Base-by-base conservation (phyloP, 1,140 invertebrate species). In the Eufriesea mexicana region DNA sequence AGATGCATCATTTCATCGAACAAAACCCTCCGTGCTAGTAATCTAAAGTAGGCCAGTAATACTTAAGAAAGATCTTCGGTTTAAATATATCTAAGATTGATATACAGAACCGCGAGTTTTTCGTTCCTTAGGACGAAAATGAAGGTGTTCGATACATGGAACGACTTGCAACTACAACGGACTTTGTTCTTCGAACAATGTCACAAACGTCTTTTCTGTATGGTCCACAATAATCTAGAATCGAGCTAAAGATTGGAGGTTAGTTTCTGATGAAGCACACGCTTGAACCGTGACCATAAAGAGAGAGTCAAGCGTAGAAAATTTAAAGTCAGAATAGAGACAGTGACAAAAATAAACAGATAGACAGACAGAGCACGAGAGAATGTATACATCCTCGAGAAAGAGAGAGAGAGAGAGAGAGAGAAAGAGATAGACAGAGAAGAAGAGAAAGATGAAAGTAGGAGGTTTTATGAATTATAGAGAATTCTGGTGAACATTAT, bases 171-270 rank as follows among this genome's bases (percentile, higher is more conserved):
- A 9, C 5, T n/a, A 0, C 14, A 7, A 35, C 35, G 25, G 25
- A n/a, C 6, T 25, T 16, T 14, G 10, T 16, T 25, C 14, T 59
- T 59, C 5, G 12, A n/a, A 25, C 0, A 0, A 14, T 25, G 14
- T 14, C 14, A 25, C 35, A 25, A 59, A 14, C 57, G n/a, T 16
- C n/a, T 7, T 16, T 12, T n/a, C 8, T 8, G 20, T 18, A 91
- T 93, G 91, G 91, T 92, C 92, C 91, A 86, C 86, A 88, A 90
- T 89, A 93, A 92, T 92, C 90, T 89, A 91, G 86, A 92, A 86
- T 81, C 84, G 76, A 77, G 49, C 61, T 51, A 35, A 47, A 87
- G 25, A 64, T 0, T 20, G 35, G 28, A 54, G 57, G 57, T 47
- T 74, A 47, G 14, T 28, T 75, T 57, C 35, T 87, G 86, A 86